Conservation (phyloP, 2,888 invertebrate genomes). For the Temnothorax unifasciatus region DNA sequence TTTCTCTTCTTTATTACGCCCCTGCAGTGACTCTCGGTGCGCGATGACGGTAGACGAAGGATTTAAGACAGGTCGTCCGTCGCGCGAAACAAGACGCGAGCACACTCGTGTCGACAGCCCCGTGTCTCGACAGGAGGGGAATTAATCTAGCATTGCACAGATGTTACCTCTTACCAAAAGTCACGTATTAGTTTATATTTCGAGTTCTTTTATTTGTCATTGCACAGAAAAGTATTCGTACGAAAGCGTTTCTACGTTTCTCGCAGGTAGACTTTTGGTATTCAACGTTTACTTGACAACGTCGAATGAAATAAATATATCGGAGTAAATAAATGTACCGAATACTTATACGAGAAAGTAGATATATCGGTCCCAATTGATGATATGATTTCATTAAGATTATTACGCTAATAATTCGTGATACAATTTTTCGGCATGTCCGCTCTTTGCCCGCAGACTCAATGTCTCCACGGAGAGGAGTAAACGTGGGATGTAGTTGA, state of each 20-base stretch:
- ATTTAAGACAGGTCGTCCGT: constrained; percentile 21
- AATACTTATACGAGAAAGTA: background rate
- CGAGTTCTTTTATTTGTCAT: background rate
- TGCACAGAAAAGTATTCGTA: background rate
- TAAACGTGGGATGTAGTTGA: constrained; percentile 59
- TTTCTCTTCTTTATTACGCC: background rate
- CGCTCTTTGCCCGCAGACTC: constrained; percentile 47
- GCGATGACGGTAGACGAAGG: background rate
- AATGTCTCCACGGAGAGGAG: constrained; percentile 36
- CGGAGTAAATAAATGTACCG: background rate
- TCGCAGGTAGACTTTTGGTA: background rate
- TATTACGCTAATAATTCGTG: background rate
- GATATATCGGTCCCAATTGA: background rate
- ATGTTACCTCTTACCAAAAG: background rate
- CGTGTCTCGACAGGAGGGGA: background rate
- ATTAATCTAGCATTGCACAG: background rate
- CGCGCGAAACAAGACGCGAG: background rate
- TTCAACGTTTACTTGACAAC: background rate
- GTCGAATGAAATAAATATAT: background rate
- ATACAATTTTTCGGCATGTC: constrained; percentile 7
- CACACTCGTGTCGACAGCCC: background rate
- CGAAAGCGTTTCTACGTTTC: background rate
- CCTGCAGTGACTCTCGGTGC: constrained; percentile 7
- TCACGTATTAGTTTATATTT: background rate
- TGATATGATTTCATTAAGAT: background rate